Percentiles rank a stretch among this genome's conserved stretches.
Evolutionary conservation across 2,888 invertebrate genomes (phyloP).

Genomic region (Craniophora ligustri): DNA sequence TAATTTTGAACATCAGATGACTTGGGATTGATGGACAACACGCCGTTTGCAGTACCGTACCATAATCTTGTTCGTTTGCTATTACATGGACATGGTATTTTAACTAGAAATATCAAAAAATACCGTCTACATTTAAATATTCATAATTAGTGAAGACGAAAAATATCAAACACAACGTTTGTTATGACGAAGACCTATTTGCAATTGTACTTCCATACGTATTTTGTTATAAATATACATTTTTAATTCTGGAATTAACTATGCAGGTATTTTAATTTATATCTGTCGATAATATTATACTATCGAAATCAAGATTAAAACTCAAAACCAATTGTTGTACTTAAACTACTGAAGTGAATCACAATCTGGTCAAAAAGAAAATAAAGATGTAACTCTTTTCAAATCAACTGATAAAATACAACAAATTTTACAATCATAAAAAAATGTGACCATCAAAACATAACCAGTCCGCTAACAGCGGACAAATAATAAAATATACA

Average conservation of each 20-base stretch:
- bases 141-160: conserved; percentile 70
- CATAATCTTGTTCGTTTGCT: conserved; percentile 68
- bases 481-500: conserved; percentile 88
- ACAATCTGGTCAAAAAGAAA: conserved; percentile 76
- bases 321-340: conserved; percentile 75
- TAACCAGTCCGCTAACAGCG: conserved; percentile 81
- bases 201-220: conserved; percentile 88
- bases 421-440: conserved; percentile 86
- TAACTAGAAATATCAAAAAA: conserved; percentile 82
- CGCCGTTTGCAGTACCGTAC: conserved; percentile 63
- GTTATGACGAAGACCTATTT: conserved; percentile 77
- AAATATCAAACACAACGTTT: conserved; percentile 74
- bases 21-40: conserved; percentile 75
- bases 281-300: conserved; percentile 66
- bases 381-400: conserved; percentile 69
- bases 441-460: conserved; percentile 83
- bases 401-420: conserved; percentile 84
- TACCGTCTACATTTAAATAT: conserved; percentile 76
- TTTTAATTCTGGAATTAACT: conserved; percentile 78
- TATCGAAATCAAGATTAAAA: conserved; percentile 71
- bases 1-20: conserved; percentile 88
- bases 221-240: conserved; percentile 84
- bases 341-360: conserved; percentile 76
- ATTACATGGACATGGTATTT: conserved; percentile 81
- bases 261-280: conserved; percentile 67